Percentiles rank a stretch among this genome's conserved stretches.
These are phyloP conservation scores for Leptarthrus brevirostris DNA, from an alignment of 2,888 invertebrate species.

Conservation along the genomic window DNA sequence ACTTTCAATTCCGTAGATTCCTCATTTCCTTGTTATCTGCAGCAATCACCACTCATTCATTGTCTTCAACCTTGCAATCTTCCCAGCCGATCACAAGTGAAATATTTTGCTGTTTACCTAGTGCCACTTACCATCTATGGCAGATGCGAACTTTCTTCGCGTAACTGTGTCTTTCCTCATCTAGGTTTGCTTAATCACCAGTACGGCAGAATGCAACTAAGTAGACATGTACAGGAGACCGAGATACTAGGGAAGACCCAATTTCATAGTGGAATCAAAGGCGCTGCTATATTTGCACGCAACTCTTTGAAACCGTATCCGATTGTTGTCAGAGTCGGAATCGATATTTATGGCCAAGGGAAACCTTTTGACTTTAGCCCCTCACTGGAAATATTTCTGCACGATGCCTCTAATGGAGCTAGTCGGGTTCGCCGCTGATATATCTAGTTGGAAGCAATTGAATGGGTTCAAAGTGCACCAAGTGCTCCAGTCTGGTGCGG, in stretches of 20 bases:
- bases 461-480: background rate
- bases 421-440: background rate
- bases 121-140: slow-evolving; percentile 37
- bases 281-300: slow-evolving; percentile 25
- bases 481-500: no score
- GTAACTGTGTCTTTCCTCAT: slow-evolving; percentile 38
- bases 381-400: slow-evolving; percentile 1
- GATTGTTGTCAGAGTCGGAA: slow-evolving; percentile 37
- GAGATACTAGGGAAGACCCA: slow-evolving; percentile 12
- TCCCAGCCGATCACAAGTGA: slow-evolving; percentile 32
- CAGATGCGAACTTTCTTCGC: slow-evolving; percentile 40
- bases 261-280: slow-evolving; percentile 10
- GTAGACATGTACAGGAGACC: background rate
- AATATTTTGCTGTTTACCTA: slow-evolving; percentile 44
- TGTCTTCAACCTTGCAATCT: slow-evolving; percentile 39
- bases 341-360: slow-evolving; percentile 38
- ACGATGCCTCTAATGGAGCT: background rate
- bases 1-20: slow-evolving; percentile 17
- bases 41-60: slow-evolving; percentile 17
- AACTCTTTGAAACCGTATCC: slow-evolving; percentile 41
- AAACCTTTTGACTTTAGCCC: slow-evolving; percentile 40
- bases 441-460: background rate
- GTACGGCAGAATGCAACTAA: slow-evolving; percentile 3
- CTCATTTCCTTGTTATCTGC: slow-evolving; percentile 21
- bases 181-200: slow-evolving; percentile 29